A percentile compares a stretch with the other conserved stretches of the same genome.
Conservation (phyloP, 30 jellyfish, hydroid and myxozoan genomes). For the Aurelia sp. region DNA sequence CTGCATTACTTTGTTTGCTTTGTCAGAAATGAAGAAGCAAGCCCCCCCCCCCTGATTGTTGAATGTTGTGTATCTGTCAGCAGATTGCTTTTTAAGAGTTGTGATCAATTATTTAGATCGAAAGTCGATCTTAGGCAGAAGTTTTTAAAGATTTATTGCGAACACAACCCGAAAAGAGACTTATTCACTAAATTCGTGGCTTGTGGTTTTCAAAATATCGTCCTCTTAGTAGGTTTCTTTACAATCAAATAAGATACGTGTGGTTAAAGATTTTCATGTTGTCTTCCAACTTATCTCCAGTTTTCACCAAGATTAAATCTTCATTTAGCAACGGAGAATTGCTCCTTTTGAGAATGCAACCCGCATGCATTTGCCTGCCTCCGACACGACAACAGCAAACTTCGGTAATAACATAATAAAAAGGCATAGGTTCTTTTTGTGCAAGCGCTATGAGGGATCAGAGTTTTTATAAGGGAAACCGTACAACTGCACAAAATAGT, state of each 20-base stretch:
- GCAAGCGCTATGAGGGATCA: too few species aligned
- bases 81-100: conserved; percentile 70
- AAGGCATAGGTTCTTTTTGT: not conserved
- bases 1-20: too few species aligned
- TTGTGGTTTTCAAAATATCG: conserved; percentile 66
- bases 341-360: conserved; percentile 52
- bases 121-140: conserved; percentile 59
- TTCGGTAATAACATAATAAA: not conserved
- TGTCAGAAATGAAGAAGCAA: too few species aligned
- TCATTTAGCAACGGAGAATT: conserved; percentile 56
- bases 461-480: too few species aligned
- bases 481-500: too few species aligned
- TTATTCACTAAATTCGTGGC: conserved; percentile 30
- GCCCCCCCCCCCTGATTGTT: conserved; percentile 17
- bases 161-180: conserved; percentile 62
- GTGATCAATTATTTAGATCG: conserved; percentile 42
- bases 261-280: conserved; percentile 54
- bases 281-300: conserved; percentile 30
- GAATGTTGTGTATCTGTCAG: conserved; percentile 27
- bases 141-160: conserved; percentile 61
- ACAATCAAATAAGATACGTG: conserved; percentile 52
- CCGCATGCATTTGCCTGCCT: conserved; percentile 66
- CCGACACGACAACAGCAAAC: not conserved
- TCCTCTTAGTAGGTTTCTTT: conserved; percentile 33
- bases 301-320: conserved; percentile 44